These are phyloP conservation scores for Polyodon spathula DNA, from an alignment of 2,113 vertebrate genomes.

Conservation along the genomic window DNA sequence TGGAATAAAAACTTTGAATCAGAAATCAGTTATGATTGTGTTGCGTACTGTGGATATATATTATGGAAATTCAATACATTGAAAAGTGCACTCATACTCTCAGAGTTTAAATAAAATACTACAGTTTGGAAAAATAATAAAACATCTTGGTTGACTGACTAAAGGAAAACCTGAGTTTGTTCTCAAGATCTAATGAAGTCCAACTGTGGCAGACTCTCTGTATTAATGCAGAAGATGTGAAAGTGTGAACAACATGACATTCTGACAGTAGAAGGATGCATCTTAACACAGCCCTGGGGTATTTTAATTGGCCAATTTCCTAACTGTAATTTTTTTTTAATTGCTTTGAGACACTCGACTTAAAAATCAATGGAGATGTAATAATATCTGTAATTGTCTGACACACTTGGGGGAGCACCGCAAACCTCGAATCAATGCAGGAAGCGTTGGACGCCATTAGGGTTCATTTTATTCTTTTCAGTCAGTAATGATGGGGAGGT, in stretches of 20 bases:
- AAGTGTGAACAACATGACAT: constrained; percentile 34
- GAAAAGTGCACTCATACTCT: too few relatives aligned
- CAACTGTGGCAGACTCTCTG: constrained; percentile 2
- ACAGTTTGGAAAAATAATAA: too few relatives aligned
- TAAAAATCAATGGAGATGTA: constrained; percentile 70
- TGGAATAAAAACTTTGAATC: too few relatives aligned
- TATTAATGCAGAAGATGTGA: constrained; percentile 22
- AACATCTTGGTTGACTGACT: too few relatives aligned
- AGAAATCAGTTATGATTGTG: too few relatives aligned
- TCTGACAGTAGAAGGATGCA: constrained; percentile 44
- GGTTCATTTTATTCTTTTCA: constrained; percentile 66
- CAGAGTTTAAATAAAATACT: too few relatives aligned
- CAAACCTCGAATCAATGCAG: constrained; percentile 65
- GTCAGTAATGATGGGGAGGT: constrained; percentile 61
- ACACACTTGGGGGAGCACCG: constrained; percentile 59
- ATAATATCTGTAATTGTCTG: constrained; percentile 76
- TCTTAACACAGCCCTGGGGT: constrained; percentile 39
- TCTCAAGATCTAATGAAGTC: constrained; percentile 15
- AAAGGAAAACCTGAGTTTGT: neutral
- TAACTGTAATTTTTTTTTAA: constrained; percentile 67
- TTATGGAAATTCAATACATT: too few relatives aligned
- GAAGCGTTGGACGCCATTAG: constrained; percentile 54
- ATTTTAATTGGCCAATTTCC: constrained; percentile 70
- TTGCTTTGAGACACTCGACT: constrained; percentile 62
- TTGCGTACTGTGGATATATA: too few relatives aligned